Evolutionary conservation across 1,140 invertebrate species (phyloP).

Genomic region (Microvelia longipes): DNA sequence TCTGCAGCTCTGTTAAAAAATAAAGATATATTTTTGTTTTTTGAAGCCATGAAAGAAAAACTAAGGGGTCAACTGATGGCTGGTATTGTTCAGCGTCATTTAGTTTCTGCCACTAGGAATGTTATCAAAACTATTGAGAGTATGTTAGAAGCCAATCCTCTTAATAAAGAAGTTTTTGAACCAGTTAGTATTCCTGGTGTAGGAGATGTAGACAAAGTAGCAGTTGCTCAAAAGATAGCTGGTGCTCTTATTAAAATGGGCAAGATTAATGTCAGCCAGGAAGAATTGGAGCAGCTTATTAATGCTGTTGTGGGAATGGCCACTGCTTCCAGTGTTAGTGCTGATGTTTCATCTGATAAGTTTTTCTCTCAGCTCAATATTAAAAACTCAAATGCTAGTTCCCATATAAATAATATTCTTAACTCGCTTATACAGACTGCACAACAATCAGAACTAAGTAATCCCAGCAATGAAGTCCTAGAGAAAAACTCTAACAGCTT

Average conservation of each 20-base stretch:
- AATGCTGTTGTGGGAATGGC: constrained; percentile 55
- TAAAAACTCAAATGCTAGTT: constrained; percentile 12
- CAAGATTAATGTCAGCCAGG: constrained; percentile 55
- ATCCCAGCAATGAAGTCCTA: not conserved
- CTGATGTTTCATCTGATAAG: constrained; percentile 31
- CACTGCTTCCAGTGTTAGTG: constrained; percentile 27
- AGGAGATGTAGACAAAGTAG: constrained; percentile 48
- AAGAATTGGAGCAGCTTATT: constrained; percentile 56
- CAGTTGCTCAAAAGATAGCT: constrained; percentile 60
- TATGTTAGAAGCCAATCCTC: constrained; percentile 19
- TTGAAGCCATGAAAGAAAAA: constrained; percentile 72
- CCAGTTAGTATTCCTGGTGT: constrained; percentile 46
- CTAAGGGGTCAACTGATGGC: constrained; percentile 63
- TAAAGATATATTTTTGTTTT: constrained; percentile 50
- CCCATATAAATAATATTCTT: constrained; percentile 12
- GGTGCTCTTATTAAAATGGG: constrained; percentile 56
- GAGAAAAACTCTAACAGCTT: not conserved
- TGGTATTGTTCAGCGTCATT: constrained; percentile 47
- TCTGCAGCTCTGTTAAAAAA: constrained; percentile 53
- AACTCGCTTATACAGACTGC: constrained; percentile 11
- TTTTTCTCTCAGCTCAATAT: constrained; percentile 16
- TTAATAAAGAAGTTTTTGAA: constrained; percentile 22
- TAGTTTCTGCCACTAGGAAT: constrained; percentile 41
- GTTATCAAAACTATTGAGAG: constrained; percentile 30
- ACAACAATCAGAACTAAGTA: constrained; percentile 8